Conservation (phyloP, 2,797 vertebrate species). For the Buphagus erythrorhynchus region DNA sequence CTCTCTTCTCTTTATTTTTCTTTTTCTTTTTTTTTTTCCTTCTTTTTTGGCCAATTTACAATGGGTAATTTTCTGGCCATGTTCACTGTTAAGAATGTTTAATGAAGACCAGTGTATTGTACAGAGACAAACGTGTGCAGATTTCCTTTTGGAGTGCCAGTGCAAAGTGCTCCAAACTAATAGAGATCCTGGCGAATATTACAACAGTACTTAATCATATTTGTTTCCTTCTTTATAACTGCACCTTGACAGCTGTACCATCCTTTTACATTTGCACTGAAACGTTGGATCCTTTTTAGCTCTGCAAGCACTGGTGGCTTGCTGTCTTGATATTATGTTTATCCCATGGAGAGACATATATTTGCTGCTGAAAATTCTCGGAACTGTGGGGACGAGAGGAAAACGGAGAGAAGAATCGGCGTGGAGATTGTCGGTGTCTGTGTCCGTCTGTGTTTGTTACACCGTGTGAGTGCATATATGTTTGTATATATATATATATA, state of each 20-base stretch:
- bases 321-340: constrained; percentile 81
- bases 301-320: constrained; percentile 87
- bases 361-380: constrained; percentile 82
- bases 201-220: constrained; percentile 49
- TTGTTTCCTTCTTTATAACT: constrained; percentile 66
- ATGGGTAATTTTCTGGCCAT: constrained; percentile 51
- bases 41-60: constrained; percentile 55
- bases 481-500: neutral
- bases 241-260: constrained; percentile 72
- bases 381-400: constrained; percentile 63
- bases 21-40: neutral
- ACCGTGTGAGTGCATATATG: constrained; percentile 47
- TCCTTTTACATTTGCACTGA: constrained; percentile 83
- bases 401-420: neutral
- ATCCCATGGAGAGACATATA: constrained; percentile 75
- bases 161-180: constrained; percentile 66
- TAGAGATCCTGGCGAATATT: constrained; percentile 46
- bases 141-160: constrained; percentile 63
- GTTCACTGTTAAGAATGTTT: constrained; percentile 58
- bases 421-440: neutral
- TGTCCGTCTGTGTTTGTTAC: neutral
- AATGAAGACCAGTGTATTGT: constrained; percentile 71
- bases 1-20: neutral
- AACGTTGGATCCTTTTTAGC: constrained; percentile 75
- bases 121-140: constrained; percentile 54